A percentile compares a stretch with the other conserved stretches of the same genome.
phyloP scores from a whole-genome alignment of 64 coral and sea anemone genomes.

The Montipora sp. region DNA sequence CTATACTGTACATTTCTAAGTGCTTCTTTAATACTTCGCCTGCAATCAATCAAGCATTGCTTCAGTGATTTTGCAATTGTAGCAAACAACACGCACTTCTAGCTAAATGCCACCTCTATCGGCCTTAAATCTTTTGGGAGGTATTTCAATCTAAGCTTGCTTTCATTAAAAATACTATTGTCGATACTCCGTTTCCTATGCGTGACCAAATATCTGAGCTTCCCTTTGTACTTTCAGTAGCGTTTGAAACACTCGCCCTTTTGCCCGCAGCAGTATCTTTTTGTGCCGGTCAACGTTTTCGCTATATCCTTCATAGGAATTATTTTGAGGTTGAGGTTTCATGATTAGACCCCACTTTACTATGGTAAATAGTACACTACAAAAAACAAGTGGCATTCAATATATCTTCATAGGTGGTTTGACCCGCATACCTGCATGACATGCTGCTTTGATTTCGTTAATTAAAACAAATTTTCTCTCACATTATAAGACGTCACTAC shows the following conservation, averaged over 20 bases:
- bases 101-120: not conserved
- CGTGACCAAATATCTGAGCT: not conserved
- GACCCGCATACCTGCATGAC: not conserved
- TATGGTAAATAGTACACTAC: not conserved
- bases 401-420: not conserved
- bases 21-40: not conserved
- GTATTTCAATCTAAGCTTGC: not conserved
- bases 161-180: not conserved
- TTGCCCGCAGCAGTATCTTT: not conserved
- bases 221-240: not conserved
- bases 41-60: not conserved
- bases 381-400: not conserved
- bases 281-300: not conserved
- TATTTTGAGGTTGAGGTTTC: not conserved
- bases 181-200: not conserved
- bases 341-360: constrained; percentile 2
- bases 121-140: not conserved
- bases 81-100: not conserved
- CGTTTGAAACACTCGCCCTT: not conserved
- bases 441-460: not conserved
- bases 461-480: not conserved
- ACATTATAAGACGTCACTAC: not conserved
- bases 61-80: not conserved
- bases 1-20: not conserved
- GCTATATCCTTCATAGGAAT: not conserved